phyloP scores from a whole-genome alignment of 2,113 vertebrate species.

The Poeciliopsis turrubarensis region DNA sequence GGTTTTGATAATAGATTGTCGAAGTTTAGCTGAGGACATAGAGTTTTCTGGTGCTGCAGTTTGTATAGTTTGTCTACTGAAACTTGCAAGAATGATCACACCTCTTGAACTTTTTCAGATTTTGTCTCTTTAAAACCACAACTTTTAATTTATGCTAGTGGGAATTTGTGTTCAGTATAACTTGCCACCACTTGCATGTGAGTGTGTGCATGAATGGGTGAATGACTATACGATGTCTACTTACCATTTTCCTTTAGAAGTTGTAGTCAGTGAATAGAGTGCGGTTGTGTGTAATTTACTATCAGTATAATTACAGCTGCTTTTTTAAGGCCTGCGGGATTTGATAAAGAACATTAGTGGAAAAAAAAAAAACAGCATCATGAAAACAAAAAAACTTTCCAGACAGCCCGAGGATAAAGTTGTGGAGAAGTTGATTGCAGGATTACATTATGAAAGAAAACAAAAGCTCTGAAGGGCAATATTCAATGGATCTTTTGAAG shows the following conservation, averaged over 20 bases:
- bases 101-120: background rate
- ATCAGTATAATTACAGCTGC: background rate
- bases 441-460: background rate
- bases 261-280: background rate
- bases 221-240: too few relatives aligned
- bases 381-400: background rate
- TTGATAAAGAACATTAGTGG: background rate
- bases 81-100: background rate
- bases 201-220: too few relatives aligned
- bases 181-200: too few relatives aligned
- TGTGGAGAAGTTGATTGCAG: background rate
- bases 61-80: constrained; percentile 2
- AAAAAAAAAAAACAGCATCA: background rate
- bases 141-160: background rate
- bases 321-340: background rate
- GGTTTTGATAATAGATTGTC: constrained; percentile 38
- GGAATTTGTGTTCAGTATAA: background rate
- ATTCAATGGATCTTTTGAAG: background rate
- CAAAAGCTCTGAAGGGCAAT: too few relatives aligned
- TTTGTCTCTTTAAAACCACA: background rate
- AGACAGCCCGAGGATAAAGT: background rate
- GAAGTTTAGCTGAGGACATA: constrained; percentile 40
- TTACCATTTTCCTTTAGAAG: background rate
- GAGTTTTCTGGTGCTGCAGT: constrained; percentile 7
- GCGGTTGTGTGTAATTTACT: background rate